Evolutionary conservation across 1,140 invertebrate genomes (phyloP).

Genomic region (Teleopsis dalmanni): DNA sequence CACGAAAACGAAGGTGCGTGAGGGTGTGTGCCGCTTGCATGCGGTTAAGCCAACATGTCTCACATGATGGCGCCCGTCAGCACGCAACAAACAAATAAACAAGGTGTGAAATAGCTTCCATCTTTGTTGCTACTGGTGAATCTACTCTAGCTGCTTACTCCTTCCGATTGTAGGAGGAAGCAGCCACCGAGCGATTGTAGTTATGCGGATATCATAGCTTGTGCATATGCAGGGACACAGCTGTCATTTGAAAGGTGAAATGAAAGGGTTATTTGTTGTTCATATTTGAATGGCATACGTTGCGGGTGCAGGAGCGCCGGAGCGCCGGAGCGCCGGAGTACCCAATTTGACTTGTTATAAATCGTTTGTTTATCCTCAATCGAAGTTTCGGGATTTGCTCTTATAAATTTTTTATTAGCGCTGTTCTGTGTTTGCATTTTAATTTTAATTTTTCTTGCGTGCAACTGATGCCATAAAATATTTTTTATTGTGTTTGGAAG

Average conservation of each 20-base stretch:
- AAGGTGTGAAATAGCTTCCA: constrained; percentile 5
- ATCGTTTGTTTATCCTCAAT: constrained; percentile 10
- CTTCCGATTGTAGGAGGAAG: no score
- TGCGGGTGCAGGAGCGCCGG: neutral
- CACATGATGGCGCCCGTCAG: neutral
- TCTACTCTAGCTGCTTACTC: no score
- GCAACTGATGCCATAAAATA: constrained; percentile 10
- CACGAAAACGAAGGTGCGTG: no score
- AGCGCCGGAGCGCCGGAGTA: neutral
- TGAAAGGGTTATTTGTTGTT: constrained; percentile 2
- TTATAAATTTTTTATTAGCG: neutral
- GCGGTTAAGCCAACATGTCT: neutral
- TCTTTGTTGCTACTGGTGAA: no score
- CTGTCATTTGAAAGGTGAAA: neutral
- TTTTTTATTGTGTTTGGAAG: no score
- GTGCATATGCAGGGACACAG: no score
- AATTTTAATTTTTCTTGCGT: neutral
- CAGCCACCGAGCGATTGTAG: no score
- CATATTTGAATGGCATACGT: neutral
- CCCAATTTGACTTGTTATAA: constrained; percentile 6
- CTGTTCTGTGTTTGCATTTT: neutral
- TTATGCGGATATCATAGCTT: no score
- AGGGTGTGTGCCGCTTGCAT: no score
- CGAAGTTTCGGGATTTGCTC: constrained; percentile 7
- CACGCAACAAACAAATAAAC: constrained; percentile 7